Evolutionary conservation across 2,888 invertebrate species (phyloP), one percentile per base, ranked within the genome.

Genomic region (Dyspetes luteomarginatus): DNA sequence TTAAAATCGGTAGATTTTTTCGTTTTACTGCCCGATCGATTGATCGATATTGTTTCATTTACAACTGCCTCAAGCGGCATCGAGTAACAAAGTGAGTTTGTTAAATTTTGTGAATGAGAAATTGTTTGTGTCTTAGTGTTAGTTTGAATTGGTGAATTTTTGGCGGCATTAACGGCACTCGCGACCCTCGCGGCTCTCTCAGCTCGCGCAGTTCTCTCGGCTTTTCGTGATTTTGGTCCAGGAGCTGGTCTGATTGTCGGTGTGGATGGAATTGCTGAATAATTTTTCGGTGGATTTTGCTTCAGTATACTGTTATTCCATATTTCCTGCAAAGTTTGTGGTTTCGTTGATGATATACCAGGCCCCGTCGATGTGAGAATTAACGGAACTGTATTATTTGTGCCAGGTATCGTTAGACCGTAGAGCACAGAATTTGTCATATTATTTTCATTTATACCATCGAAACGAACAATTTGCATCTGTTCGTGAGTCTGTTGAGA

Each of bases 351-450:
- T 0, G 68, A 22, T 41, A 30, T 19, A 2, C 22, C 9, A 4
- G 7, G 48, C 0, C 67, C 65, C 7, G 72, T 7, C 5, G 72
- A 7, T 1, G 73, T n/a, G 2, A 81, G 26, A 12, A 81, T 64
- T 19, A 81, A 26, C 3, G 81, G 81, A 0, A 81, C 50, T 4
- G 77, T 69, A 9, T 68, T 78, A n/a, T 65, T 71, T 3, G 81
- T 81, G 1, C 81, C 81, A 4, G 78, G 74, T 67, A 81, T 78
- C 9, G 78, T 74, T 7, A 78, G 52, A n/a, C 81, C 69, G 30
- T 81, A 81, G n/a, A 78, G 7, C 0, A 71, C 17, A 2, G 65
- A 22, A 15, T 65, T 81, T 4, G 15, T n/a, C 30, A 41, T 60
- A 30, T 58, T 58, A 1, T 45, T 15, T 0, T 26, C 0, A 30